Conservation (phyloP, 35 echinoderm and acorn worm species). For the Hemicentrotus pulcherrimus region DNA sequence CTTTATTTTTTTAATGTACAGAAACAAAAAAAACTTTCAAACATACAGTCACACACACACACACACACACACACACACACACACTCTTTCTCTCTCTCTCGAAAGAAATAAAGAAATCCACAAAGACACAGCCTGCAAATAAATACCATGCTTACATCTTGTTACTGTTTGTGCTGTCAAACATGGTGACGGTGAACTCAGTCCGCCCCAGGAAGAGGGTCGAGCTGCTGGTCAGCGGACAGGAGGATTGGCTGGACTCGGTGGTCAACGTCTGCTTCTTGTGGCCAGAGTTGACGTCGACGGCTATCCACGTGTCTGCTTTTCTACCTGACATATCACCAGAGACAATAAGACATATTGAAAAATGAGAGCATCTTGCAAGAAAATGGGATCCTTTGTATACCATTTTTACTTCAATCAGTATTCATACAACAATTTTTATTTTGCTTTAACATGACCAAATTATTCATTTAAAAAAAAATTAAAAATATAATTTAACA, state of each 20-base stretch:
- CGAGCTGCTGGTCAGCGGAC: conserved; percentile 73
- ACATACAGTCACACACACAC: neutral
- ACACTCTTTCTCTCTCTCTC: too few species aligned
- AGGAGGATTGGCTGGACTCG: conserved; percentile 75
- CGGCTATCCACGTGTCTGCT: conserved; percentile 87
- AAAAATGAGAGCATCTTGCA: neutral
- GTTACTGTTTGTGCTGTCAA: conserved; percentile 90
- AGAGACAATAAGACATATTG: neutral
- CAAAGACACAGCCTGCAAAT: neutral
- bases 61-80: too few species aligned
- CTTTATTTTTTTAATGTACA: too few species aligned
- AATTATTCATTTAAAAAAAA: too few species aligned
- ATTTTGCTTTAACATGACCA: too few species aligned
- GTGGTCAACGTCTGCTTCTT: conserved; percentile 86
- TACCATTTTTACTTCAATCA: too few species aligned
- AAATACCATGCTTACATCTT: conserved; percentile 77
- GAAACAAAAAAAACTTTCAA: too few species aligned
- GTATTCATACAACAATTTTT: too few species aligned
- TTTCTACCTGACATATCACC: conserved; percentile 69
- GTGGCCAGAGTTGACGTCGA: conserved; percentile 76
- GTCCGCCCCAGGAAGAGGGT: conserved; percentile 92
- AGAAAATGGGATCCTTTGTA: too few species aligned
- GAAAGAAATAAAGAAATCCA: too few species aligned
- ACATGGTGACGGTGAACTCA: conserved; percentile 95
- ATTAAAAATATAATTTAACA: too few species aligned